These are phyloP conservation scores for Dione vanillae DNA, from an alignment of 2,888 invertebrate species.

Conservation along the genomic window DNA sequence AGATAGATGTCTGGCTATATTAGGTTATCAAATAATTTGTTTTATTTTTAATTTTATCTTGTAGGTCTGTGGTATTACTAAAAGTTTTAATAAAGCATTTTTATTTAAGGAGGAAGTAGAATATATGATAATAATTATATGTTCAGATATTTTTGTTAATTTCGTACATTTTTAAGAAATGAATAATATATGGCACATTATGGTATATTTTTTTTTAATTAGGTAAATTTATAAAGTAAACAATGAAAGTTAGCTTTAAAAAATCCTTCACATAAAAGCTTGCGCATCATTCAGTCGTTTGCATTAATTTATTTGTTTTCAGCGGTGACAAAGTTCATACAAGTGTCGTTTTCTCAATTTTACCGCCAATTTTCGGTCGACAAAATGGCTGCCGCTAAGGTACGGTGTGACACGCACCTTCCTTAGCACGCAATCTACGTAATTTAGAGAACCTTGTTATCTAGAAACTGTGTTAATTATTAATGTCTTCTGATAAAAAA, in stretches of 20 bases:
- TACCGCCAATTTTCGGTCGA: conserved; percentile 74
- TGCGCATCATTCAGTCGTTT: conserved; percentile 29
- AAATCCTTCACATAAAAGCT: conserved; percentile 3
- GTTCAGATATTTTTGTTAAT: too few relatives aligned
- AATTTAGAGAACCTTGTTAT: conserved; percentile 41
- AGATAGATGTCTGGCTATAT: not conserved
- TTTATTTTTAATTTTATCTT: not conserved
- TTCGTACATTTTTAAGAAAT: too few relatives aligned
- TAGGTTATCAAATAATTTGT: not conserved
- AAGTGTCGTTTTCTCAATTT: conserved; percentile 81
- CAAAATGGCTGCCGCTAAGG: conserved; percentile 74
- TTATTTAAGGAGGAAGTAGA: too few relatives aligned
- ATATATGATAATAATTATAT: too few relatives aligned
- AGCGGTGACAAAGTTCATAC: conserved; percentile 52
- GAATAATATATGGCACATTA: too few relatives aligned
- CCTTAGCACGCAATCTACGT: conserved; percentile 60
- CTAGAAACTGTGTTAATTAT: conserved; percentile 43
- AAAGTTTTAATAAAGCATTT: too few relatives aligned
- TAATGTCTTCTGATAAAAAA: conserved; percentile 35
- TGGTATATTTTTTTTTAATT: too few relatives aligned
- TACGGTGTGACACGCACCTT: conserved; percentile 65
- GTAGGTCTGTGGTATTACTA: too few relatives aligned
- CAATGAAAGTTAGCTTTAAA: conserved; percentile 5
- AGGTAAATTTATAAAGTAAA: not conserved
- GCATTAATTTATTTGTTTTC: conserved; percentile 46